Evolutionary conservation across 2,888 invertebrate species (phyloP), one percentile per base, ranked within the genome.

Genomic region (Falcaria lacertinaria): DNA sequence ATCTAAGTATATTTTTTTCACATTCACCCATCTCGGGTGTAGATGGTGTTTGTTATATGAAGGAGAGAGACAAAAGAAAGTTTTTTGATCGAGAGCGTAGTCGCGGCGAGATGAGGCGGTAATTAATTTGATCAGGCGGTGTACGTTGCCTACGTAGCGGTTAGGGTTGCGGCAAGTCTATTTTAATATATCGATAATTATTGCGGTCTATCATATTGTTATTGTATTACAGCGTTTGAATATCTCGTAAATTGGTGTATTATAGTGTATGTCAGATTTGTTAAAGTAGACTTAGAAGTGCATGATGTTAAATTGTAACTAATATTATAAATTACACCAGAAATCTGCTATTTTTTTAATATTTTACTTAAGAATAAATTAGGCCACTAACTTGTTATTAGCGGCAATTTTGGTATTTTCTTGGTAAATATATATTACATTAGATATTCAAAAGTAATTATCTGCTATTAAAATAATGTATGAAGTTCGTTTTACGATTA

Each of bases 101-200:
- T 65, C 60, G 58, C 25, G 60, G 65, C 62, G 75, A 85, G 82
- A 82, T 84, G 82, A 82, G 80, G 74, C 74, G 69, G 80, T 87
- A 87, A 88, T 87, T 87, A 86, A 88, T 85, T 87, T 85, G 85
- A 87, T 86, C 85, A 84, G 80, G 67, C 66, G 67, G 68, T 67
- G 67, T 82, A 80, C 74, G 74, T 74, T 74, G 66, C 64, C 63
- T 74, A 69, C 69, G 70, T 67, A 63, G 62, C 48, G 54, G 48
- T 60, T 71, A 78, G 78, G 70, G 76, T 61, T 60, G 80, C 44
- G 45, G 19, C 13, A 32, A 44, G 59, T 67, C 69, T 64, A 64
- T 69, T 64, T 57, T 45, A 46, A 43, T 47, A 55, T 54, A 45
- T 58, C 62, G 65, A 60, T 60, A 46, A 48, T 33, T 6, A 4